Evolutionary conservation across 1,140 invertebrate genomes (phyloP).

Genomic region (Coboldia fuscipes): DNA sequence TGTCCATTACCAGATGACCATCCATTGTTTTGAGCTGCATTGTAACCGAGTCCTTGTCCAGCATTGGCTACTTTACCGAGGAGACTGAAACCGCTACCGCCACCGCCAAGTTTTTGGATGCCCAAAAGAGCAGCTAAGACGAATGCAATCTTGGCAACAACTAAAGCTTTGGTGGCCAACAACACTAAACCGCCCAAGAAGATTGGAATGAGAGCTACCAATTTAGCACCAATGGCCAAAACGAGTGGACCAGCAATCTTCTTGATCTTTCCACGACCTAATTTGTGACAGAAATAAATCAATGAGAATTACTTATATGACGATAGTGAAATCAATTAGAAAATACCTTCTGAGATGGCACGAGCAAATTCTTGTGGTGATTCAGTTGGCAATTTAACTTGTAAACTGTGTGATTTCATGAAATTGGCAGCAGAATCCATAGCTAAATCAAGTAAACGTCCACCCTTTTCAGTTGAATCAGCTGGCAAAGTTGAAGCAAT

Average conservation of each 20-base stretch:
- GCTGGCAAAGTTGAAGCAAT: constrained; percentile 27
- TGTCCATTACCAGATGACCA: constrained; percentile 11
- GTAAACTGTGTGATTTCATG: constrained; percentile 32
- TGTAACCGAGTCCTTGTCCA: constrained; percentile 11
- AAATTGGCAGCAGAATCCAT: constrained; percentile 29
- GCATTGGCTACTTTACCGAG: constrained; percentile 14
- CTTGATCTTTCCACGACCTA: constrained; percentile 51
- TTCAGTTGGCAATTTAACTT: constrained; percentile 30
- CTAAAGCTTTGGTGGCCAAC: constrained; percentile 46
- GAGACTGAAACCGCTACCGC: constrained; percentile 18
- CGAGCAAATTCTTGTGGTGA: constrained; percentile 27
- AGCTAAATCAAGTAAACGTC: constrained; percentile 28
- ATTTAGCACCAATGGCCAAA: constrained; percentile 38
- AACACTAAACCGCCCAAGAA: constrained; percentile 43
- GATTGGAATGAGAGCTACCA: constrained; percentile 42
- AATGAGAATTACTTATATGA: not conserved
- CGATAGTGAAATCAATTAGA: not conserved
- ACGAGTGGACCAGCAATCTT: constrained; percentile 41
- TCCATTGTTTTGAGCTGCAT: constrained; percentile 10
- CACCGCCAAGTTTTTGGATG: constrained; percentile 39
- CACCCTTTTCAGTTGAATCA: constrained; percentile 23
- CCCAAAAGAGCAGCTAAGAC: constrained; percentile 39
- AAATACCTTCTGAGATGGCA: constrained; percentile 37
- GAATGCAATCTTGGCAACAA: constrained; percentile 53
- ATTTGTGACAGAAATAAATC: constrained; percentile 1